Percentiles rank a stretch among this genome's conserved stretches.
Evolutionary conservation across 2,888 invertebrate species (phyloP).

Genomic region (Epistrophe grossulariae): DNA sequence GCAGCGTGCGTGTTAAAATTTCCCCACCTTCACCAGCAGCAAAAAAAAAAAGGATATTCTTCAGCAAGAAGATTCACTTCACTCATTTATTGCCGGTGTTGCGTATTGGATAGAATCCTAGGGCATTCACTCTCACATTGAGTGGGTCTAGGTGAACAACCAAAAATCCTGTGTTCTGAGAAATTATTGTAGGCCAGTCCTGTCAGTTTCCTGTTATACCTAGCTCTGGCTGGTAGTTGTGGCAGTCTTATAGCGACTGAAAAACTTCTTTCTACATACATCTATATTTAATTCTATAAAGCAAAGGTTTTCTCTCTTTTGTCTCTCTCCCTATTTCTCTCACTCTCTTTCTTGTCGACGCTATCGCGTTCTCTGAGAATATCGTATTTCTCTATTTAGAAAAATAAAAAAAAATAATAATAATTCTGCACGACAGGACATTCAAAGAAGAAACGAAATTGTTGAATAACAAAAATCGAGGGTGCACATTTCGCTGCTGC

Average conservation of each 20-base stretch:
- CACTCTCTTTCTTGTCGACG: not conserved
- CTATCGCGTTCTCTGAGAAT: conserved; percentile 34
- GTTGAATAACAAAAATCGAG: conserved; percentile 67
- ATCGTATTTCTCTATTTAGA: conserved; percentile 25
- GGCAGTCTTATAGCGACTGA: conserved; percentile 4
- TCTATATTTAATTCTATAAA: not conserved
- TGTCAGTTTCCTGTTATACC: conserved; percentile 59
- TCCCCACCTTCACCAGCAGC: conserved; percentile 20
- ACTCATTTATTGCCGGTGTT: conserved; percentile 61
- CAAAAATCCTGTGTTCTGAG: conserved; percentile 25
- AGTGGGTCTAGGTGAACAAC: conserved; percentile 21
- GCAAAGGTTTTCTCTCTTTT: conserved; percentile 10
- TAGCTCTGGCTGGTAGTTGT: conserved; percentile 48
- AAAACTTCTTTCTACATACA: conserved; percentile 23
- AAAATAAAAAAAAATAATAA: conserved; percentile 8
- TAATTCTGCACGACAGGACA: conserved; percentile 32
- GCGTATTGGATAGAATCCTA: conserved; percentile 41
- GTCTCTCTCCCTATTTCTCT: not conserved
- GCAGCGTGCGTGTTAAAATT: conserved; percentile 61
- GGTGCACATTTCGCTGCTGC: conserved; percentile 69
- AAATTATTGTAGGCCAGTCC: conserved; percentile 43
- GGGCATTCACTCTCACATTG: conserved; percentile 31
- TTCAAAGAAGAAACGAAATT: conserved; percentile 50
- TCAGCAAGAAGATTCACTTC: conserved; percentile 20
- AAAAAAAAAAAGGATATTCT: conserved; percentile 46